Conservation (phyloP, 1,140 invertebrate genomes). For the Steinernema feltiae region DNA sequence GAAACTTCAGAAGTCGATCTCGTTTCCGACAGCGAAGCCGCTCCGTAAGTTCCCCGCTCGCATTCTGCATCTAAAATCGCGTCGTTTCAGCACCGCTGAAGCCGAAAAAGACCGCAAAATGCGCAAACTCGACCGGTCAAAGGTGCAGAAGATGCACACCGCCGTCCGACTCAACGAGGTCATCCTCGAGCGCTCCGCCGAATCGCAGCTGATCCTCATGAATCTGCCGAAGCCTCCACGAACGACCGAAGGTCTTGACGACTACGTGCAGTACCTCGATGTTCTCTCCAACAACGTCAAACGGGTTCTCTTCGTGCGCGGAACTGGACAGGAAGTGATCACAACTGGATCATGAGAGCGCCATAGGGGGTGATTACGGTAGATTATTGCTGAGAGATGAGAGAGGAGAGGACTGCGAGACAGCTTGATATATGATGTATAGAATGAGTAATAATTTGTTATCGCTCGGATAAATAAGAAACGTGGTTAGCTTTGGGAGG, state of each 20-base stretch:
- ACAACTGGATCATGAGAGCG: constrained; percentile 67
- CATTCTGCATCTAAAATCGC: too few species aligned
- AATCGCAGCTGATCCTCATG: constrained; percentile 91
- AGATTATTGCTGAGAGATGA: too few species aligned
- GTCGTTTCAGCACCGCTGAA: too few species aligned
- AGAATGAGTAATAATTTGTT: too few species aligned
- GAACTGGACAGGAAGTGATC: constrained; percentile 94
- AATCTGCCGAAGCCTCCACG: constrained; percentile 95
- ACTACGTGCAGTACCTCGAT: constrained; percentile 63
- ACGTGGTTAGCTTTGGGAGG: too few species aligned
- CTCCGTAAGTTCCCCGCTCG: too few species aligned
- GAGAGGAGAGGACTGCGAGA: too few species aligned
- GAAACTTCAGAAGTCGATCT: neutral
- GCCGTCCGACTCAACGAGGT: constrained; percentile 96
- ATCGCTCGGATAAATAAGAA: too few species aligned
- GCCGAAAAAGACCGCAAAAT: neutral
- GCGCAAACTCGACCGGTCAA: neutral
- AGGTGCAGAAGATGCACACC: constrained; percentile 79
- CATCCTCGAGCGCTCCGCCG: constrained; percentile 88
- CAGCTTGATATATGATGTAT: too few species aligned
- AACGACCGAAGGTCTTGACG: constrained; percentile 27
- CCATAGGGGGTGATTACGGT: too few species aligned
- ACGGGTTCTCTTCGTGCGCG: constrained; percentile 90
- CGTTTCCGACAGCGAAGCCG: neutral
- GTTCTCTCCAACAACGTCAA: constrained; percentile 93